These are phyloP conservation scores for Coracopsis vasa DNA, from an alignment of 2,113 vertebrate genomes.

Conservation along the genomic window DNA sequence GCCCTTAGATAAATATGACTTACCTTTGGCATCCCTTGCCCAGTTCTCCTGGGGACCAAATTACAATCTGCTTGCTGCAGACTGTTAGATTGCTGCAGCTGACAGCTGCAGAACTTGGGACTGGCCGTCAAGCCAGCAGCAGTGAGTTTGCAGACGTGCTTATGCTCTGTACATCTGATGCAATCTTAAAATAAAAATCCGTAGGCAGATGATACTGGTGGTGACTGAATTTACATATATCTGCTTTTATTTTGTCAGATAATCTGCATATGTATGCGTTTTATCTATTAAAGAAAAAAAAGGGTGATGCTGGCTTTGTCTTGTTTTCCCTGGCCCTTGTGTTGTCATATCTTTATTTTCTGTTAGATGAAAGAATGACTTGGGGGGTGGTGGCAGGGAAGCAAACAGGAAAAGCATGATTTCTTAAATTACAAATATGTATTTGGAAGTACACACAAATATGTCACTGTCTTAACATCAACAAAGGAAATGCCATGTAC, in stretches of 20 bases:
- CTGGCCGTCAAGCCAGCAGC: constrained; percentile 4
- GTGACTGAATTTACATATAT: neutral
- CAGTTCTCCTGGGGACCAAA: neutral
- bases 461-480: neutral
- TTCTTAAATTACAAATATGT: neutral
- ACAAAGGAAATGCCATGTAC: neutral
- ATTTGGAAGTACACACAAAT: neutral
- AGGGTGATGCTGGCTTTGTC: neutral
- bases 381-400: fast-evolving
- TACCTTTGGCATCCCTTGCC: constrained; percentile 35
- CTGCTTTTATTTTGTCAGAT: neutral
- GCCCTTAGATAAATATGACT: neutral
- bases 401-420: neutral
- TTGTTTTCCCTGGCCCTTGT: neutral
- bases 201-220: neutral
- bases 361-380: neutral
- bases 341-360: neutral
- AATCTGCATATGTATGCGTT: neutral
- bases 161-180: neutral
- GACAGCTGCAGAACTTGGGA: constrained; percentile 8
- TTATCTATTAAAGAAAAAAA: neutral
- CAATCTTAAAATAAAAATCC: neutral
- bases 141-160: constrained; percentile 30
- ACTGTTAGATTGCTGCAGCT: constrained; percentile 18
- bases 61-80: constrained; percentile 30